Conservation (phyloP, 2,888 invertebrate genomes). For the Hedya salicella region DNA sequence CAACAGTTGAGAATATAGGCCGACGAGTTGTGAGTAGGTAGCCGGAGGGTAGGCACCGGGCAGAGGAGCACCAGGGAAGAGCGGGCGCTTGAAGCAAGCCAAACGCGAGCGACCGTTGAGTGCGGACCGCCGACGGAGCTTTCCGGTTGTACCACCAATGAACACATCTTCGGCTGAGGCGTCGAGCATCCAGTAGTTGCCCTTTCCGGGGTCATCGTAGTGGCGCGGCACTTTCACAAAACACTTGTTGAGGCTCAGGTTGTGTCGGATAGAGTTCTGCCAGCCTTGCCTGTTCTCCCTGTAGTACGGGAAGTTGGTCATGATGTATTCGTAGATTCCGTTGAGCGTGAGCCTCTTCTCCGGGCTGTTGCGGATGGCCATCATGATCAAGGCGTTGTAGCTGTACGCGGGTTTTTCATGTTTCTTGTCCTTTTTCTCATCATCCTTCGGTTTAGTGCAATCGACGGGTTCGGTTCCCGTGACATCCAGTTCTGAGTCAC, state of each 20-base stretch:
- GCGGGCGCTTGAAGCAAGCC: constrained; percentile 94
- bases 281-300: constrained; percentile 99
- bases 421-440: constrained; percentile 82
- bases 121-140: constrained; percentile 95
- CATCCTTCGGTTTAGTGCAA: constrained; percentile 84
- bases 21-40: constrained; percentile 84
- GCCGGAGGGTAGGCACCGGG: constrained; percentile 85
- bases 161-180: constrained; percentile 99
- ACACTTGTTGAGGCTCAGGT: constrained; percentile 98
- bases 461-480: constrained; percentile 91
- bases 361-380: constrained; percentile 98
- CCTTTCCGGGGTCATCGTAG: constrained; percentile 99
- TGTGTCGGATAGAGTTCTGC: constrained; percentile 99
- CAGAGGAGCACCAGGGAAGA: constrained; percentile 86
- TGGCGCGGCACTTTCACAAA: constrained; percentile 98
- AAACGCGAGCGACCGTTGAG: constrained; percentile 94
- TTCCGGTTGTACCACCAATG: constrained; percentile 99
- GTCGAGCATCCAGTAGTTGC: constrained; percentile 99
- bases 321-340: constrained; percentile 99
- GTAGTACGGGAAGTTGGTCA: constrained; percentile 99
- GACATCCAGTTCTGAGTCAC: constrained; percentile 90
- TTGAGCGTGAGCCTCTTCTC: constrained; percentile 97
- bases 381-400: constrained; percentile 99
- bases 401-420: constrained; percentile 98
- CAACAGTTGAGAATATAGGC: constrained; percentile 86